These are phyloP conservation scores for Neopelma chrysocephalum DNA, from an alignment of 2,797 vertebrate species.

Conservation along the genomic window DNA sequence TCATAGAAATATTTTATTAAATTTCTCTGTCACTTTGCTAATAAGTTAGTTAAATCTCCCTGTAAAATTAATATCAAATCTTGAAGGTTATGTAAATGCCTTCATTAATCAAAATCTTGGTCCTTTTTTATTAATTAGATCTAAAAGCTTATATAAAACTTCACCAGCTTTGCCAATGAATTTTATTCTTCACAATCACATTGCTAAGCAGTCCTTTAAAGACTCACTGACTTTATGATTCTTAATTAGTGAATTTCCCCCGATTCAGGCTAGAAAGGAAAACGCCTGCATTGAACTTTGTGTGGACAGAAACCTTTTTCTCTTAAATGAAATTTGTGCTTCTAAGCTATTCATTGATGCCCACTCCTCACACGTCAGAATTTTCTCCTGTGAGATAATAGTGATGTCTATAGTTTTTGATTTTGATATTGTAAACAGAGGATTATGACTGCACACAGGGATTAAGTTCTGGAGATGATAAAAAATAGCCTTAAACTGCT, in stretches of 20 bases:
- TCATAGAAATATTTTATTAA: not conserved
- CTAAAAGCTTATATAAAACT: constrained; percentile 13
- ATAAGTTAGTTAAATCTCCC: not conserved
- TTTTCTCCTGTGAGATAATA: not conserved
- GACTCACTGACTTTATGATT: not conserved
- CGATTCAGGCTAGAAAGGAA: not conserved
- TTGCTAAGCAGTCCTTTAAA: not conserved
- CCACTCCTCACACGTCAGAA: not conserved
- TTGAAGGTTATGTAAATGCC: constrained; percentile 2
- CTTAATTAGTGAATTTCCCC: not conserved
- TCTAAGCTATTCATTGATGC: not conserved
- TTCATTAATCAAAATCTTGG: constrained; percentile 33
- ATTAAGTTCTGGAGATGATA: not conserved
- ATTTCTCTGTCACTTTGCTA: not conserved
- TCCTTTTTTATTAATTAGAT: not conserved
- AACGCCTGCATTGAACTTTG: not conserved
- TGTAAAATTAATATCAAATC: constrained; percentile 10
- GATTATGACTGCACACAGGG: not conserved
- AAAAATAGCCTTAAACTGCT: not conserved
- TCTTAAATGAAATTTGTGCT: not conserved
- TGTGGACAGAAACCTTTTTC: not conserved
- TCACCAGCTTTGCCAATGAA: not conserved
- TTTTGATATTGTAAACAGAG: not conserved
- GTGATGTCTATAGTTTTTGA: not conserved
- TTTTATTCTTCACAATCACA: not conserved